Evolutionary conservation across 2,797 vertebrate genomes (phyloP).

Genomic region (Gouania willdenowi): DNA sequence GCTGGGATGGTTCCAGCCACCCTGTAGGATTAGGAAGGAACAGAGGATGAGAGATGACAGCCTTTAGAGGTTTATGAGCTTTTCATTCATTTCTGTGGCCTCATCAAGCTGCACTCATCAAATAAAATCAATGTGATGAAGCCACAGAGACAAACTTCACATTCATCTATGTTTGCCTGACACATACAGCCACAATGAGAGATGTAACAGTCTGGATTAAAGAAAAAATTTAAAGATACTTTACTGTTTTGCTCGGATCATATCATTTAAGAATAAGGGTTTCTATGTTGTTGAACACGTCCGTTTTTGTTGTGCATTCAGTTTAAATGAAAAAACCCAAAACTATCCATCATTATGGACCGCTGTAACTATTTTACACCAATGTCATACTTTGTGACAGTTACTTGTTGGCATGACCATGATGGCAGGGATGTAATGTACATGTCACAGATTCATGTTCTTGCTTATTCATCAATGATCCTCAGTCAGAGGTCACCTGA

Average conservation of each 20-base stretch:
- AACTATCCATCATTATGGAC: no score
- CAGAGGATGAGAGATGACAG: no score
- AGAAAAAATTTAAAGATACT: no score
- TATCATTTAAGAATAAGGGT: no score
- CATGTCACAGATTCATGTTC: conserved; percentile 27
- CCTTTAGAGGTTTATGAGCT: conserved; percentile 45
- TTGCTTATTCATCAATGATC: conserved; percentile 23
- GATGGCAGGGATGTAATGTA: conserved; percentile 14
- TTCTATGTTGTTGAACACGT: no score
- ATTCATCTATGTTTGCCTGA: conserved; percentile 30
- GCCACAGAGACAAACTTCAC: conserved; percentile 30
- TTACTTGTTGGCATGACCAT: conserved; percentile 30
- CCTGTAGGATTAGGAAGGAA: no score
- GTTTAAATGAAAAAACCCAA: no score
- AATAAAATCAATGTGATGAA: conserved; percentile 53
- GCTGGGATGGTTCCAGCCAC: no score
- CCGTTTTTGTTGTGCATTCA: no score
- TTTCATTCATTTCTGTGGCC: conserved; percentile 38
- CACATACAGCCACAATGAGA: conserved; percentile 2
- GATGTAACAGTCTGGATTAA: conserved; percentile 6
- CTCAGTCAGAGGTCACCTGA: conserved; percentile 30
- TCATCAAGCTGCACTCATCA: conserved; percentile 16
- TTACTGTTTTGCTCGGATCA: no score
- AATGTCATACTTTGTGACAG: conserved; percentile 14
- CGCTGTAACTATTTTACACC: no score